Base-by-base conservation (phyloP, 2,888 invertebrate genomes). In the Hoplodrina blanda region DNA sequence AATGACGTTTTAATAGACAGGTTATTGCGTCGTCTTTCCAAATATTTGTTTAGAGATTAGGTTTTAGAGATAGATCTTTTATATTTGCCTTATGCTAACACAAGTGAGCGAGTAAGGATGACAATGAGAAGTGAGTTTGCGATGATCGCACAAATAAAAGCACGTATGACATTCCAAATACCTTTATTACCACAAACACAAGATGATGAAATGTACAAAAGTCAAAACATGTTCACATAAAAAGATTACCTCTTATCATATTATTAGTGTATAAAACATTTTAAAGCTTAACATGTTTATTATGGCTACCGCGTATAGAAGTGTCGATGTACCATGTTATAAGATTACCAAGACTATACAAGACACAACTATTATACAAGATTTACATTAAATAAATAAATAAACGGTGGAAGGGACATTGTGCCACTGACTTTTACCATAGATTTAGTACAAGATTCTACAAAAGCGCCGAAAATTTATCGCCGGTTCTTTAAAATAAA, bases 131-230 rank as follows among this genome's bases (percentile, higher is more conserved):
- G n/a, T 69, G 81, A 54, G 33, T 46, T 55, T 19, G 59, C 55
- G 25, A 59, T 46, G 62, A 64, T 50, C 55, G 37, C 65, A 69
- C 70, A 70, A 82, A 84, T 82, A 79, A 80, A 82, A 79, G 71
- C 78, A 70, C 61, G 19, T 54, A 62, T 60, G 19, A 76, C 10
- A 55, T 54, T 63, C 41, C 37, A 73, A 82, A 76, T 56, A 76
- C 53, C 59, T 78, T 81, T 80, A 84, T 76, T 83, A 17, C 69
- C 30, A 64, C 54, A 65, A 59, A 62, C 46, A 73, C 66, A 73
- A 55, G 33, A 19, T 59, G 50, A 56, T 15, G n/a, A 49, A 41
- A 53, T 52, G 52, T 41, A 61, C 52, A 50, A 62, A 17, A 41
- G 3, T 41, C 11, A 10, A 13, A 57, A 66, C 41, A 59, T 17